Percentiles rank a stretch among this genome's conserved stretches.
Evolutionary conservation across 1,140 invertebrate genomes (phyloP).

Genomic region (Adoxophyes honmai): DNA sequence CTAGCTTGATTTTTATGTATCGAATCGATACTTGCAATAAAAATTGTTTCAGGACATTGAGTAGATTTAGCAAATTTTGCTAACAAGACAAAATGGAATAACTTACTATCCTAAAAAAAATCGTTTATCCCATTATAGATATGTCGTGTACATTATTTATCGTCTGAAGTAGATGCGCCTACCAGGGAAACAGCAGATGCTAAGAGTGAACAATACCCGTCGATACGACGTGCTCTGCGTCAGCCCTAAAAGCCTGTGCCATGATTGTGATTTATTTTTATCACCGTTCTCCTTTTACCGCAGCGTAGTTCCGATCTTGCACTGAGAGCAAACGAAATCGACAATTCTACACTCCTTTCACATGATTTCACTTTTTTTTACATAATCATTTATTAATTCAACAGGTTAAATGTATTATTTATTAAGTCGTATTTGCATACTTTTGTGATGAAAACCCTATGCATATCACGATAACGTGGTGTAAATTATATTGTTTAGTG

Average conservation of each 20-base stretch:
- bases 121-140: too few species aligned
- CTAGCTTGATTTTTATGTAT: too few species aligned
- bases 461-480: background rate
- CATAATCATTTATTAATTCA: slow-evolving; percentile 2
- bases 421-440: background rate
- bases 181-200: slow-evolving; percentile 21
- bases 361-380: slow-evolving; percentile 13
- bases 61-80: too few species aligned
- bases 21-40: too few species aligned
- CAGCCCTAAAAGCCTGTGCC: background rate
- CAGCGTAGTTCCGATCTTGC: background rate
- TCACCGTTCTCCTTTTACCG: background rate
- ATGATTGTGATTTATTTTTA: background rate
- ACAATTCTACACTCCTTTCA: background rate
- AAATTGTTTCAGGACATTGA: too few species aligned
- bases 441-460: background rate
- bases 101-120: too few species aligned
- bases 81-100: too few species aligned
- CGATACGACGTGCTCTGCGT: background rate
- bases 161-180: too few species aligned
- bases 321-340: background rate
- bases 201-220: background rate
- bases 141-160: too few species aligned
- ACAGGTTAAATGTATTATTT: background rate
- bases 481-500: too few species aligned